A percentile compares a stretch with the other conserved stretches of the same genome.
Conservation (phyloP, 2,888 invertebrate genomes). For the Patella pellucida region DNA sequence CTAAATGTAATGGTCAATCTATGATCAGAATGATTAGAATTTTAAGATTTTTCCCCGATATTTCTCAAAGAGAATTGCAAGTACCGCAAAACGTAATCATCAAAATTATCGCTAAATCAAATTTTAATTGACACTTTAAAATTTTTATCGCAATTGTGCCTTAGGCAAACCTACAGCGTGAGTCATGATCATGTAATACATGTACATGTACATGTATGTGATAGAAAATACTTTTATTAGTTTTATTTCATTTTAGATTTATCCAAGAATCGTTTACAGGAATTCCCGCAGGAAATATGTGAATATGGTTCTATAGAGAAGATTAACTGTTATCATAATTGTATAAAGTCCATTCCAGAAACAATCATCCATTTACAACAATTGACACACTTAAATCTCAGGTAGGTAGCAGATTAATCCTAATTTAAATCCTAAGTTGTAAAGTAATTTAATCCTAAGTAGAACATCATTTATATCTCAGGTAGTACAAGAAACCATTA, state of each 20-base stretch:
- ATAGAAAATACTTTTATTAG: background rate
- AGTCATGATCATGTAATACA: too few relatives aligned
- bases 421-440: background rate
- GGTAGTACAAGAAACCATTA: background rate
- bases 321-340: conserved; percentile 90
- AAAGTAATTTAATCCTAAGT: background rate
- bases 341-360: conserved; percentile 89
- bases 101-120: too few relatives aligned
- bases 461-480: background rate
- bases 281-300: conserved; percentile 90
- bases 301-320: conserved; percentile 90
- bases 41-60: too few relatives aligned
- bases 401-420: conserved; percentile 73
- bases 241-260: conserved; percentile 78
- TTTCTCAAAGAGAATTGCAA: too few relatives aligned
- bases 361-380: conserved; percentile 86
- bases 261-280: conserved; percentile 88
- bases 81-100: too few relatives aligned
- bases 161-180: too few relatives aligned
- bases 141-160: too few relatives aligned
- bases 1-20: too few relatives aligned
- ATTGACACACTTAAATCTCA: conserved; percentile 90
- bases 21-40: too few relatives aligned
- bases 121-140: too few relatives aligned
- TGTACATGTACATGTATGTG: too few relatives aligned